phyloP scores from a whole-genome alignment of 2,113 vertebrate species.

The Passer montanus region DNA sequence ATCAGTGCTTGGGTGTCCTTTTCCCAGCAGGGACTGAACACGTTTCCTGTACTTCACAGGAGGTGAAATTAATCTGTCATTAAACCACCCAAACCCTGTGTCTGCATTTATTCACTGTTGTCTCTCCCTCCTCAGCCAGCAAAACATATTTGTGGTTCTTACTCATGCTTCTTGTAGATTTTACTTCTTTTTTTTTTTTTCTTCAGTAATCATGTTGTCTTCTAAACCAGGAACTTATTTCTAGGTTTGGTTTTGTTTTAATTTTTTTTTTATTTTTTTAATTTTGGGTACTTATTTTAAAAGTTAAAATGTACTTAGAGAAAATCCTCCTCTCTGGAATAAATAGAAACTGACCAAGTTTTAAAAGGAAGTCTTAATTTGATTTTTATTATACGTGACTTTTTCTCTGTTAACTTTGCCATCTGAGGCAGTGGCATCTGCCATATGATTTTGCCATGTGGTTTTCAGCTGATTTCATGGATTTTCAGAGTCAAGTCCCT shows the following conservation, averaged over 20 bases:
- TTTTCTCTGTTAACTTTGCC: background rate
- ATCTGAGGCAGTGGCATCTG: background rate
- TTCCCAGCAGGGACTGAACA: background rate
- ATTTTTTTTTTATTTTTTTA: background rate
- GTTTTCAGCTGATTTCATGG: background rate
- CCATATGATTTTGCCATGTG: background rate
- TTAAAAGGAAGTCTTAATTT: background rate
- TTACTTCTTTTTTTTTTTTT: background rate
- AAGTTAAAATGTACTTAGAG: background rate
- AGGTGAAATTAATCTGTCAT: background rate
- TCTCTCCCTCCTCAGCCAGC: background rate
- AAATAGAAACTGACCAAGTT: background rate
- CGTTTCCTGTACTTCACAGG: background rate
- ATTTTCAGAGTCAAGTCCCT: background rate
- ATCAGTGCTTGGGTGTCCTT: background rate
- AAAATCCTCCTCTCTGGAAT: background rate
- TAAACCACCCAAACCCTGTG: background rate
- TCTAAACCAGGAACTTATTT: background rate
- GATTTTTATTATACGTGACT: background rate
- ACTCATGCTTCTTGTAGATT: background rate
- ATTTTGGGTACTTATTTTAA: background rate
- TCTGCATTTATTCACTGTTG: conserved; percentile 14
- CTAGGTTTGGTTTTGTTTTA: background rate
- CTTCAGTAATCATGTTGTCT: background rate
- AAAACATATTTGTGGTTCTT: background rate